Evolutionary conservation across 2,797 vertebrate species (phyloP).

Genomic region (Enteromius thamalakanensis): DNA sequence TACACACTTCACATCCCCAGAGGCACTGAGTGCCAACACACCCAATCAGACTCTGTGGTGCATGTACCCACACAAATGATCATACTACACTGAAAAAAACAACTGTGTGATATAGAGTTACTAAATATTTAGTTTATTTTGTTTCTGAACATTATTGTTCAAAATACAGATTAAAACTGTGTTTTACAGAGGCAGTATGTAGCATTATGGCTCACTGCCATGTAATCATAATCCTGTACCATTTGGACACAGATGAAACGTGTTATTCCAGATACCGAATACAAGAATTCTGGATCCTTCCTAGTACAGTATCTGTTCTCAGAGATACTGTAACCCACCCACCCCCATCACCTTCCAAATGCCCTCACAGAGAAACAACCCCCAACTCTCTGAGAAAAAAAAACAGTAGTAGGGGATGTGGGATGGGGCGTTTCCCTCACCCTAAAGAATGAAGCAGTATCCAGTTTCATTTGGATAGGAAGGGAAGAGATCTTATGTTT

Average conservation of each 20-base stretch:
- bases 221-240: not conserved
- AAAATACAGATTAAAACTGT: not conserved
- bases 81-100: not conserved
- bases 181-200: not conserved
- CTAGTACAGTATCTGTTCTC: not conserved
- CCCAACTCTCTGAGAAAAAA: slow-evolving; percentile 29
- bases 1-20: slow-evolving; percentile 29
- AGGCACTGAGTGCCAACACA: slow-evolving; percentile 28
- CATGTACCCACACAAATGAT: not conserved
- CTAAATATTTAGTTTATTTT: not conserved
- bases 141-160: not conserved
- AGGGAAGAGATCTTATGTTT: slow-evolving; percentile 42
- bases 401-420: slow-evolving; percentile 46
- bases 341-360: slow-evolving; percentile 8
- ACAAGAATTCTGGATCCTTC: not conserved
- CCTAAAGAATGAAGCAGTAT: slow-evolving; percentile 41
- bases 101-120: not conserved
- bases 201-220: not conserved
- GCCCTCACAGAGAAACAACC: slow-evolving; percentile 48
- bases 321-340: slow-evolving; percentile 6
- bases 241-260: not conserved
- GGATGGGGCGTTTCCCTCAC: slow-evolving; percentile 43
- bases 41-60: slow-evolving; percentile 6
- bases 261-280: not conserved
- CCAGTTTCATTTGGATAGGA: slow-evolving; percentile 54